Percentiles rank a stretch among this genome's conserved stretches.
These are phyloP conservation scores for Zeugodacus cucurbitae DNA, from an alignment of 1,140 invertebrate species.

Conservation along the genomic window DNA sequence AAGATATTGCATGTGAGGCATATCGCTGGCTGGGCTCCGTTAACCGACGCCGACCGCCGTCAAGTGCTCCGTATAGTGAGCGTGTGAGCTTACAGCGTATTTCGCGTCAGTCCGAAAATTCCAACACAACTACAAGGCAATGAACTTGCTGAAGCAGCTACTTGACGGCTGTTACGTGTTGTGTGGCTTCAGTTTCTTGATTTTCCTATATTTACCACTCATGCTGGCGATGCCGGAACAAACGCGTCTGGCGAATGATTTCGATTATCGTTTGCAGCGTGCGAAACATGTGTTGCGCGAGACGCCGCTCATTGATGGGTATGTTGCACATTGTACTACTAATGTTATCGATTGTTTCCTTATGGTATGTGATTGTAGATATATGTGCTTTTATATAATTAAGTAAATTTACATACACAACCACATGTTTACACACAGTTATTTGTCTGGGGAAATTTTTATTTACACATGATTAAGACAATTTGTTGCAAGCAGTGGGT, in stretches of 20 bases:
- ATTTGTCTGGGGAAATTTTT: background rate
- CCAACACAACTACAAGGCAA: conserved; percentile 50
- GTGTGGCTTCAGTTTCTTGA: conserved; percentile 64
- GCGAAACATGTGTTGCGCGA: conserved; percentile 69
- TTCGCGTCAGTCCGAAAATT: conserved; percentile 35
- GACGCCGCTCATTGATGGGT: conserved; percentile 71
- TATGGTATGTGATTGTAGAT: background rate
- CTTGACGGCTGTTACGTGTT: conserved; percentile 58
- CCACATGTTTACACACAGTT: background rate
- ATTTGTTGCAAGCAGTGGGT: background rate
- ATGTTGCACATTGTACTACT: conserved; percentile 32
- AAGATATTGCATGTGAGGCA: background rate
- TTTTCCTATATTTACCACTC: conserved; percentile 60
- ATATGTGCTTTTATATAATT: background rate
- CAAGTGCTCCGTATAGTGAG: background rate
- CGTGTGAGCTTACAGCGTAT: conserved; percentile 44
- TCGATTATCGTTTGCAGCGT: conserved; percentile 68
- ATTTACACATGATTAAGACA: background rate
- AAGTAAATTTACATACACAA: background rate
- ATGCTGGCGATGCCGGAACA: conserved; percentile 55
- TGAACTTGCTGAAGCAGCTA: conserved; percentile 64
- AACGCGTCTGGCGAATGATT: conserved; percentile 57
- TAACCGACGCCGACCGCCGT: conserved; percentile 49
- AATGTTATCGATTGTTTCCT: background rate
- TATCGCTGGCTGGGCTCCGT: background rate